Percentiles rank a stretch among this genome's conserved stretches.
Conservation (phyloP, 2,888 invertebrate species). For the Phortica okadai region DNA sequence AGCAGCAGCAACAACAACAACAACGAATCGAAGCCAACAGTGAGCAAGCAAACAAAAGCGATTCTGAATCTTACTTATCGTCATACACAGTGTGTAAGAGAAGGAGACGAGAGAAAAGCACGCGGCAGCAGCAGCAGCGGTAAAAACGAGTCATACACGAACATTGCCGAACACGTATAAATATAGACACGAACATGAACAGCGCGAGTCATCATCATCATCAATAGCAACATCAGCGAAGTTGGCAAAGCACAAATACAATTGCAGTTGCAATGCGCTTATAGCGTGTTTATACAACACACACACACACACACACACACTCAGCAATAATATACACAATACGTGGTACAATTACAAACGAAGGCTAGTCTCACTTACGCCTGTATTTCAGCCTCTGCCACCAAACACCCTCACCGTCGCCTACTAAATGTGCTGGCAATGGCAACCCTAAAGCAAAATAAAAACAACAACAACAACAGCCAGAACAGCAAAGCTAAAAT, state of each 20-base stretch:
- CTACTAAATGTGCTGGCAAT: not conserved
- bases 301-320: not conserved
- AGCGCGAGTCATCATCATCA: not conserved
- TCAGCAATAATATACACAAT: not conserved
- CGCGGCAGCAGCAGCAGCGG: not conserved
- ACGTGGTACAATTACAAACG: no score
- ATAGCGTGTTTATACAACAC: slow-evolving; percentile 4
- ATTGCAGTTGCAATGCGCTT: slow-evolving; percentile 8
- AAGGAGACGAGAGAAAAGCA: not conserved
- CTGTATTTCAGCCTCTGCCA: no score
- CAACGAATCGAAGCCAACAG: slow-evolving; percentile 19
- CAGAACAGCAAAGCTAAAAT: slow-evolving; percentile 48
- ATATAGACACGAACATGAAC: no score
- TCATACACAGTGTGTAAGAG: not conserved
- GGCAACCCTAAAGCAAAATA: not conserved
- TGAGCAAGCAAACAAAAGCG: not conserved
- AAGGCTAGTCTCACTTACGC: no score
- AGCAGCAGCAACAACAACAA: slow-evolving; percentile 31
- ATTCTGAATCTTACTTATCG: slow-evolving; percentile 8
- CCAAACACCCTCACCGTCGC: no score
- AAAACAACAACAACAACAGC: slow-evolving; percentile 28
- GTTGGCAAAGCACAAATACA: slow-evolving; percentile 1
- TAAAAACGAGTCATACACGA: not conserved
- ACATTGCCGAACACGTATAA: not conserved
- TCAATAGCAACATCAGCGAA: not conserved